phyloP scores from a whole-genome alignment of 2,888 invertebrate species.

The Ennomos erosarius region DNA sequence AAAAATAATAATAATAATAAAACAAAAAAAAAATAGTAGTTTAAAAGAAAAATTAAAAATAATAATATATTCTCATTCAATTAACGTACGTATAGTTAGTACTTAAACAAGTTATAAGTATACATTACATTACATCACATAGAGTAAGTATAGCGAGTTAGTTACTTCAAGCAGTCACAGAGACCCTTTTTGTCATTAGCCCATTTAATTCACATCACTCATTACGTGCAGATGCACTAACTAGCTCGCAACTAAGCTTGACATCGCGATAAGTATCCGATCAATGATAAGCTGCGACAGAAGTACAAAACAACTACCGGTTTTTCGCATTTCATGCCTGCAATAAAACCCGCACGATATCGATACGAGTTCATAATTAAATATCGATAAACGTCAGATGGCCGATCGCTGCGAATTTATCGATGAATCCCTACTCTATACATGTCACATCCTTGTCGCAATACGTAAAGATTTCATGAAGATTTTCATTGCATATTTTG shows the following conservation, averaged over 20 bases:
- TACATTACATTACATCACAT: no score
- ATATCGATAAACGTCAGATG: conserved; percentile 66
- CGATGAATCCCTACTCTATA: background rate
- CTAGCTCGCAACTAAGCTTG: background rate
- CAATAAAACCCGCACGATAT: conserved; percentile 10
- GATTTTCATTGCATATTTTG: background rate
- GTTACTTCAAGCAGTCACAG: no score
- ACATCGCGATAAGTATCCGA: conserved; percentile 8
- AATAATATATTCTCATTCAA: no score
- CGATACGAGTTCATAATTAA: conserved; percentile 60
- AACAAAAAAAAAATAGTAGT: no score
- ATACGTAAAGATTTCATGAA: background rate
- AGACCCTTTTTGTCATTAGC: no score
- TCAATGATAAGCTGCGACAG: conserved; percentile 13
- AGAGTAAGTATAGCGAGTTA: no score
- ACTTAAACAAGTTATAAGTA: no score
- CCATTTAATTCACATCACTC: background rate
- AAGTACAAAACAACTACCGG: conserved; percentile 24
- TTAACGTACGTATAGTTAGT: no score
- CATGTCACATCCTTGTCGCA: conserved; percentile 6
- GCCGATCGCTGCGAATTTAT: conserved; percentile 27
- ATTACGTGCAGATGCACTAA: conserved; percentile 17
- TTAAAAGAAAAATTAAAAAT: no score
- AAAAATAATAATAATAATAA: no score
- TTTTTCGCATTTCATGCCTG: conserved; percentile 16